Percentiles rank a stretch among this genome's conserved stretches.
Conservation (phyloP, 2,113 vertebrate genomes). For the pig (Sus scrofa) region DNA sequence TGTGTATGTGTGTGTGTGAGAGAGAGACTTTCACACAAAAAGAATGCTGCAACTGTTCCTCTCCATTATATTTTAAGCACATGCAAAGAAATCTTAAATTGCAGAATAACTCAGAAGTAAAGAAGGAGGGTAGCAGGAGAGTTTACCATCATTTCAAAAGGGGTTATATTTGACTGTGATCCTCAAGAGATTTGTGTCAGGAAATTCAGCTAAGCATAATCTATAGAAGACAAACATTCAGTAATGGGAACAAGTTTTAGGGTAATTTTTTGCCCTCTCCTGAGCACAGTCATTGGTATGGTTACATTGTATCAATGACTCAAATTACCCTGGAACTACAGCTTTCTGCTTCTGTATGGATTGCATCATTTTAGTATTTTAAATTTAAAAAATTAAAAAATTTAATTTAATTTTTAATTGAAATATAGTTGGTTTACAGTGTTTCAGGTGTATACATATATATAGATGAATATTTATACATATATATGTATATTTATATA, state of each 20-base stretch:
- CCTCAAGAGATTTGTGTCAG: not conserved
- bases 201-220: not conserved
- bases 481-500: not conserved
- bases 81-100: not conserved
- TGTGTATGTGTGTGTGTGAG: too few relatives aligned
- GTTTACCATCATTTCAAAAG: not conserved
- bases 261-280: not conserved
- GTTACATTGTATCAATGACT: not conserved
- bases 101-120: not conserved
- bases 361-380: constrained; percentile 5
- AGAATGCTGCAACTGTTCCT: not conserved
- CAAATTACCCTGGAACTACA: not conserved
- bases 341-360: not conserved
- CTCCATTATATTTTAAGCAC: not conserved
- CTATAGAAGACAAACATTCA: not conserved
- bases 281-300: not conserved
- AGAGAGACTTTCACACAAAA: not conserved
- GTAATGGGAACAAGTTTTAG: not conserved
- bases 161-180: not conserved
- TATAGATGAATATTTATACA: too few relatives aligned
- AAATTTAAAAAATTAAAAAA: not conserved
- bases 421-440: not conserved
- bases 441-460: not conserved
- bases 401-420: not conserved
- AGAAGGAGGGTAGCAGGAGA: not conserved